These are phyloP conservation scores for Nylanderia fulva DNA, from an alignment of 1,140 invertebrate genomes.

Conservation along the genomic window DNA sequence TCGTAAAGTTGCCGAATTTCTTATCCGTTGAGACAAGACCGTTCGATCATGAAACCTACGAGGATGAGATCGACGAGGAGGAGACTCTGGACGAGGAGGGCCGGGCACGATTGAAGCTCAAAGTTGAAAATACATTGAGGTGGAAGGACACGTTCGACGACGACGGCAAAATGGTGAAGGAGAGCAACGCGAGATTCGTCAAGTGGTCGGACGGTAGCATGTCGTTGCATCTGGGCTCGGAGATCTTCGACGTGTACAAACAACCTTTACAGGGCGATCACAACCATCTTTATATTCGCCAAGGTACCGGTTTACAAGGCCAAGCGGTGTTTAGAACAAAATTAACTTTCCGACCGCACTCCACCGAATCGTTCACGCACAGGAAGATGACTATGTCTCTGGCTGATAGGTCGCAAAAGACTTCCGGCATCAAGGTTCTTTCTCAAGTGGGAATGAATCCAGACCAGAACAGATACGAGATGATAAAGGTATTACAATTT, in stretches of 20 bases:
- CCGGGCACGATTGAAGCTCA: conserved; percentile 94
- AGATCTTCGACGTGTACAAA: conserved; percentile 99
- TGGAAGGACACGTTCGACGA: conserved; percentile 96
- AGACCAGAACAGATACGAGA: conserved; percentile 95
- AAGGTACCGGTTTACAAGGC: conserved; percentile 98
- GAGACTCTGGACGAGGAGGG: conserved; percentile 99
- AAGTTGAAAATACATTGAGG: conserved; percentile 99
- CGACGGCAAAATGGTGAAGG: conserved; percentile 93
- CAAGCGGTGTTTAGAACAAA: conserved; percentile 99
- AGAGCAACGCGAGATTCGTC: conserved; percentile 98
- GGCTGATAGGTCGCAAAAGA: conserved; percentile 98
- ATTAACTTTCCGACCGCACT: conserved; percentile 98
- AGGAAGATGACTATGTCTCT: conserved; percentile 99
- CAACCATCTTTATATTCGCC: conserved; percentile 95
- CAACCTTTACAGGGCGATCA: conserved; percentile 93
- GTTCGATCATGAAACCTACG: conserved; percentile 97
- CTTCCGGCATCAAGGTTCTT: conserved; percentile 98
- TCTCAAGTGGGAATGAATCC: conserved; percentile 98
- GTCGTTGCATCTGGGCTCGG: conserved; percentile 98
- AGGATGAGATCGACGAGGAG: conserved; percentile 99
- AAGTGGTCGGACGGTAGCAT: conserved; percentile 99
- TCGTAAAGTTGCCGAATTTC: conserved; percentile 98
- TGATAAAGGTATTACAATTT: conserved; percentile 91
- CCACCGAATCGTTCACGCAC: conserved; percentile 99
- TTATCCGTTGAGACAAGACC: conserved; percentile 96